Base-by-base conservation (phyloP, 2,888 invertebrate genomes). In the Theristus sp. region DNA sequence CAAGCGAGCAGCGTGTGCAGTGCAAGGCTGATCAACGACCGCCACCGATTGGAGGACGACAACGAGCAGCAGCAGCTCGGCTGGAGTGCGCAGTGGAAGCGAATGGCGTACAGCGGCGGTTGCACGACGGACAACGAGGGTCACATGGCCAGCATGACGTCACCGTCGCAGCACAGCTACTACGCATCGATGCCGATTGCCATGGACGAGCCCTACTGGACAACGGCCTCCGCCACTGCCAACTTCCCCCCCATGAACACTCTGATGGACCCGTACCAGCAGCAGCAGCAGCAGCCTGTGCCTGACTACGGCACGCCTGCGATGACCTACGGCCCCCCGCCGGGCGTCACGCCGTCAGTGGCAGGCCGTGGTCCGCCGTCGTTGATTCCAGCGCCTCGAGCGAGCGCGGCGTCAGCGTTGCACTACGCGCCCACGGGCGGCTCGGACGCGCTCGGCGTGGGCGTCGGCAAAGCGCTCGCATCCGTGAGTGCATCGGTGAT, bases 401-500 rank as follows among this genome's bases (percentile, higher is more conserved):
- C 6, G 25, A 13, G 6, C 22, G 27, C 56, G 13, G 6, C 25
- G 13, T 24, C 27, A 25, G 6, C 6, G 46, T 22, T 46, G 46
- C 13, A 46, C 46, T 52, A 22, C n/a, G 52, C n/a, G 13, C n/a
- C 52, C n/a, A 55, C 26, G 10, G 10, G 10, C 26, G 20, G 25
- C 2, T 13, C n/a, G 2, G 26, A 27, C n/a, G 10, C 22, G 27
- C n/a, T 26, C 24, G 57, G 31, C n/a, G 31, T 22, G 20, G 57
- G 28, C 31, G 28, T 57, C n/a, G 57, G 57, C 6, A 57, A 57
- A 24, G 57, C 57, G 24, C 57, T 57, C 31, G 57, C 57, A n/a
- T 57, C 57, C 10, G 57, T 57, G n/a, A 52, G 52, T n/a, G 3
- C 3, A 55, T 27, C 10, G 10, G 17, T 55, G 55, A 25, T n/a